Conservation (phyloP, 2,888 invertebrate genomes). For the Keiferia lycopersicella region DNA sequence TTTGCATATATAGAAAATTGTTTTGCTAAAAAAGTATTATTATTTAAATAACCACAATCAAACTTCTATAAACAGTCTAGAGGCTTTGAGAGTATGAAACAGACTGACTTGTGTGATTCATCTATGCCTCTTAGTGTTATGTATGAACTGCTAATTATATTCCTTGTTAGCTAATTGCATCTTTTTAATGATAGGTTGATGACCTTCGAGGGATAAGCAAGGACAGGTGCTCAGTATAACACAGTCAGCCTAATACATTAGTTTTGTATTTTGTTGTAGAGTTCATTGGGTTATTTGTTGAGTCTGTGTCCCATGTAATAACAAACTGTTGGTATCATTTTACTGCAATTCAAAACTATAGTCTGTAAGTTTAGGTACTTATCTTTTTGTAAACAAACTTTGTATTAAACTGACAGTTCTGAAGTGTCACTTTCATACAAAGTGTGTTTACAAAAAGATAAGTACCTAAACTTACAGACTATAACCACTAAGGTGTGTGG, state of each 20-base stretch:
- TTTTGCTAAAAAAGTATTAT: background rate
- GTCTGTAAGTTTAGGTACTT: too few relatives aligned
- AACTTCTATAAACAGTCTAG: background rate
- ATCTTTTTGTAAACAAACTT: too few relatives aligned
- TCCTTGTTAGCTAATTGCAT: constrained; percentile 39
- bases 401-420: too few relatives aligned
- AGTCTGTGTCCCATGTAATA: too few relatives aligned
- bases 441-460: too few relatives aligned
- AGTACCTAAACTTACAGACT: too few relatives aligned
- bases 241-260: background rate
- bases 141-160: constrained; percentile 42
- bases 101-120: constrained; percentile 12
- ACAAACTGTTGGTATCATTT: too few relatives aligned
- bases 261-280: background rate
- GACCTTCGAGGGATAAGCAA: background rate
- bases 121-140: background rate
- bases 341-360: too few relatives aligned
- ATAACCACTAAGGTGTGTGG: too few relatives aligned
- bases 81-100: background rate
- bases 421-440: too few relatives aligned
- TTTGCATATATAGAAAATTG: background rate
- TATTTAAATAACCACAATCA: background rate
- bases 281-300: too few relatives aligned
- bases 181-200: constrained; percentile 18
- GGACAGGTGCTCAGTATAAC: background rate